These are phyloP conservation scores for Hyles vespertilio DNA, from an alignment of 1,140 invertebrate genomes.

Conservation along the genomic window DNA sequence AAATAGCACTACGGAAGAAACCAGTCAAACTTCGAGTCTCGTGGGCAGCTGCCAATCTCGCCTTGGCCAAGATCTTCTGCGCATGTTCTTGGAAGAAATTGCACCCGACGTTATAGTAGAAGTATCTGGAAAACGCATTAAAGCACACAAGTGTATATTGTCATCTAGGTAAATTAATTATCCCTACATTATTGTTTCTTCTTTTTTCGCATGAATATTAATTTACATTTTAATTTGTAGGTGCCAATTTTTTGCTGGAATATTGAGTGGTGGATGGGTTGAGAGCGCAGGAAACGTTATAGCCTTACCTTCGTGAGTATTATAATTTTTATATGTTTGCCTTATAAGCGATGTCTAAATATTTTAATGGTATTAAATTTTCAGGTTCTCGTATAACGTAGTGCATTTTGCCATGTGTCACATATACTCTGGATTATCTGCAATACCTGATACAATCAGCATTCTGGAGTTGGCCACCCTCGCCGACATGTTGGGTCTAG, in stretches of 20 bases:
- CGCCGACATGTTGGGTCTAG: constrained; percentile 91
- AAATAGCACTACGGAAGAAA: constrained; percentile 54
- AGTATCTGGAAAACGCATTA: constrained; percentile 85
- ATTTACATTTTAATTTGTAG: constrained; percentile 31
- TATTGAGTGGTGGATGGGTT: constrained; percentile 90
- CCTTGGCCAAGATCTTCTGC: constrained; percentile 89
- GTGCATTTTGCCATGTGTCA: constrained; percentile 94
- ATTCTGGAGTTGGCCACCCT: constrained; percentile 90
- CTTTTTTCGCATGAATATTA: too few relatives aligned
- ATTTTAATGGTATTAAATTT: constrained; percentile 31
- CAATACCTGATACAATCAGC: constrained; percentile 88
- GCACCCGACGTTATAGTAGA: constrained; percentile 89
- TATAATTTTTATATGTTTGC: not conserved
- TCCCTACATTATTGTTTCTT: too few relatives aligned
- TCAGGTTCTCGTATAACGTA: constrained; percentile 86
- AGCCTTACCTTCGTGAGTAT: constrained; percentile 85
- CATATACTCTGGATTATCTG: constrained; percentile 92
- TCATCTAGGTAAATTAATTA: constrained; percentile 79
- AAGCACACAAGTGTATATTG: constrained; percentile 93
- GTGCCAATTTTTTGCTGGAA: constrained; percentile 93
- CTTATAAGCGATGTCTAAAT: too few relatives aligned
- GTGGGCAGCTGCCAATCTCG: constrained; percentile 69
- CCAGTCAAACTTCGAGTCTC: constrained; percentile 52
- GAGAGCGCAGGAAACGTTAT: constrained; percentile 87
- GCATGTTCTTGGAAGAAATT: constrained; percentile 93